Percentiles rank a stretch among this genome's conserved stretches.
Evolutionary conservation across 2,113 vertebrate species (phyloP).

Genomic region (Pseudonaja textilis): DNA sequence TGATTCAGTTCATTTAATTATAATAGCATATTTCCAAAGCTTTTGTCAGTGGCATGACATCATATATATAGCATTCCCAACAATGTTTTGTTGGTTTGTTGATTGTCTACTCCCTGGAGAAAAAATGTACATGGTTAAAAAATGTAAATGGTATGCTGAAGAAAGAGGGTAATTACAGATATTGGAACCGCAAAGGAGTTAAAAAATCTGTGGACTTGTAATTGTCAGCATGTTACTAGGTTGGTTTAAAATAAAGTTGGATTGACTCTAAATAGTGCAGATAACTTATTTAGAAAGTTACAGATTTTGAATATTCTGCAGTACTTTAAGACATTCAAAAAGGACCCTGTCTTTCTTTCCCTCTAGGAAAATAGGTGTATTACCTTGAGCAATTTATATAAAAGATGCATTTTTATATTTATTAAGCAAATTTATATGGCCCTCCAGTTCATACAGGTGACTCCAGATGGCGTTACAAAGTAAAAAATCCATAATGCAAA

Average conservation of each 20-base stretch:
- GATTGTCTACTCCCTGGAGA: neutral
- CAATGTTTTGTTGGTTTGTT: neutral
- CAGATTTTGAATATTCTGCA: neutral
- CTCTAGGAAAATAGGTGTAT: neutral
- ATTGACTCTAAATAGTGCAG: neutral
- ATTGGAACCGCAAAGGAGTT: neutral
- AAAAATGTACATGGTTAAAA: neutral
- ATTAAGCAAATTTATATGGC: neutral
- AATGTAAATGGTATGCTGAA: neutral
- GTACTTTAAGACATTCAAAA: neutral
- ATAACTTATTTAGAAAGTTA: neutral
- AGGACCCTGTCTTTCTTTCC: neutral
- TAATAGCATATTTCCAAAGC: constrained; percentile 26
- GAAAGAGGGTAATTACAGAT: neutral
- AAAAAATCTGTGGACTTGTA: neutral
- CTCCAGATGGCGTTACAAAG: neutral
- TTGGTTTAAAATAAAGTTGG: neutral
- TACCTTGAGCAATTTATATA: neutral
- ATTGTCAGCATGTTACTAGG: neutral
- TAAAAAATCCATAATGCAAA: neutral
- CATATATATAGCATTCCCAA: neutral
- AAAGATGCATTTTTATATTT: neutral
- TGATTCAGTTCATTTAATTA: constrained; percentile 35
- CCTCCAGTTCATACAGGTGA: neutral
- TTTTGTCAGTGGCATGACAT: constrained; percentile 4